Evolutionary conservation across 2,113 vertebrate species (phyloP), one percentile per base, ranked within the genome.

Genomic region (Columba livia): DNA sequence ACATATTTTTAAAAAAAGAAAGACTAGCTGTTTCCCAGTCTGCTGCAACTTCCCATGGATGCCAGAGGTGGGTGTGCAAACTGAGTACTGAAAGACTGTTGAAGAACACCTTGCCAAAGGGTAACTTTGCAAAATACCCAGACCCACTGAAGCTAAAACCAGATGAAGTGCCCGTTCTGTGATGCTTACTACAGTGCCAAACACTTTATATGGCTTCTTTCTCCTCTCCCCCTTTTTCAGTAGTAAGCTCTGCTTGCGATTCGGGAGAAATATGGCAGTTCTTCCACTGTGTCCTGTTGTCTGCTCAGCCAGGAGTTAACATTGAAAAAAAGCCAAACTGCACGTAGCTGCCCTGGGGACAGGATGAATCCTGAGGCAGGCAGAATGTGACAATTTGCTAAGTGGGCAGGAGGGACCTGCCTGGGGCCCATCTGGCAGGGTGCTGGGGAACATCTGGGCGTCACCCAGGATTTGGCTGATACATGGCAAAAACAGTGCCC

Each of bases 131-230:
- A 83, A 82, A 91, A 60, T 21, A 36, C 72, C 44, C 56, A 48
- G 44, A 51, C 3, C 19, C 16, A 9, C 11, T 38, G 54, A 79
- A 85, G 51, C 21, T 42, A 70, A 53, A 81, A 65, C 24, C 47
- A 77, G 64, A 32, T 51, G 42, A 73, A 25, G 13, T 32, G 32
- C 72, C 75, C 65, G 48, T 58, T 80, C 23, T n/a, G 57, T 0
- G 7, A 38, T 29, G 26, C 48, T 67, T 66, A 24, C 29, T 77
- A 31, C 72, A 60, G 47, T 40, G 85, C 51, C 57, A 47, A 67
- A 83, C 57, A 53, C 17, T 54, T 69, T 36, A 25, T 71, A 93
- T 86, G 92, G 95, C 88, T 96, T 92, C 67, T 90, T 81, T 48
- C 54, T 84, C 60, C 31, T 74, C 47, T 28, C 24, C 28, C 28